A percentile compares a stretch with the other conserved stretches of the same genome.
phyloP scores from a whole-genome alignment of 2,797 vertebrate species.

The Clarias fuscus region DNA sequence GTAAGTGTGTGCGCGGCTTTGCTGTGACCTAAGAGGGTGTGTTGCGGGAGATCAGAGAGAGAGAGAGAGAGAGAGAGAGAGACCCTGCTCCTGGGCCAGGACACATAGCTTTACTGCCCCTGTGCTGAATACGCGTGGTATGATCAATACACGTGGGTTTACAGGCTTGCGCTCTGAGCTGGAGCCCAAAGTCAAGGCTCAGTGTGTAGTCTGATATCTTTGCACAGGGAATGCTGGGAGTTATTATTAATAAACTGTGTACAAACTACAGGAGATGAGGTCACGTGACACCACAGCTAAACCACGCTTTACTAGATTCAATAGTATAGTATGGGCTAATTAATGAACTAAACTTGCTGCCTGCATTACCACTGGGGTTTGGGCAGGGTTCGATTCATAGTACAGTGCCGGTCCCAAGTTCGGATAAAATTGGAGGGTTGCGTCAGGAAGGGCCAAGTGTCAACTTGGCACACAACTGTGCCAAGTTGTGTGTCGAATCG shows the following conservation, averaged over 20 bases:
- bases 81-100: too few species aligned
- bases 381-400: too few species aligned
- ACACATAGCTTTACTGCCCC: too few species aligned
- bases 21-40: too few species aligned
- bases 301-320: not conserved
- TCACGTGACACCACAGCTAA: not conserved
- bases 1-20: slow-evolving; percentile 71
- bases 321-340: not conserved
- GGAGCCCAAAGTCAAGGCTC: not conserved
- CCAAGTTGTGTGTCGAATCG: too few species aligned
- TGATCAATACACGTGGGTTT: not conserved
- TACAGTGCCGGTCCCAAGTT: too few species aligned
- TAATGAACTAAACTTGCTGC: not conserved
- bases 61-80: too few species aligned
- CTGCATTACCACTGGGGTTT: too few species aligned
- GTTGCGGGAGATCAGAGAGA: not conserved
- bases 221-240: not conserved
- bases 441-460: too few species aligned
- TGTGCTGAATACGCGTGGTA: not conserved
- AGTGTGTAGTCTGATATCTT: not conserved
- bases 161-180: not conserved
- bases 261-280: not conserved
- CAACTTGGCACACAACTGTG: too few species aligned
- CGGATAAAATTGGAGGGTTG: too few species aligned
- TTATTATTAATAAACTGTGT: too few species aligned